Percentiles rank a stretch among this genome's conserved stretches.
phyloP scores from a whole-genome alignment of 2,888 invertebrate genomes.

The Nycteola revayana region DNA sequence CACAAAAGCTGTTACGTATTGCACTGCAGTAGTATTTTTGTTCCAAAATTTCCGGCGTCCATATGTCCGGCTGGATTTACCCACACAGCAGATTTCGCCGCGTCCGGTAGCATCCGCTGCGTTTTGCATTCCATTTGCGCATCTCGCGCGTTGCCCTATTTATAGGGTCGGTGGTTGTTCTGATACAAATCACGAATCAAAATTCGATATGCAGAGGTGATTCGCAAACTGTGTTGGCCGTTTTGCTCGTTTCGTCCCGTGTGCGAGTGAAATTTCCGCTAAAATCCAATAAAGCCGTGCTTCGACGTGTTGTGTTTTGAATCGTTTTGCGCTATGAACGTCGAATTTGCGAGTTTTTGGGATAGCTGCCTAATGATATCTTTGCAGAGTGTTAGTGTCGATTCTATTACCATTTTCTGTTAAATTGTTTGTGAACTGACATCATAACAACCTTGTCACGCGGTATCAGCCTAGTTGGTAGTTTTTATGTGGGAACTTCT shows the following conservation, averaged over 20 bases:
- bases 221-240: constrained; percentile 56
- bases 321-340: constrained; percentile 27
- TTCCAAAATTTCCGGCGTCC: constrained; percentile 9
- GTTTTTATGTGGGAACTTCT: too few species aligned
- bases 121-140: constrained; percentile 57
- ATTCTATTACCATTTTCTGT: too few species aligned
- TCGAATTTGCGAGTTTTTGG: constrained; percentile 38
- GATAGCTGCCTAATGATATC: constrained; percentile 24
- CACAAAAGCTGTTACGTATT: constrained; percentile 14
- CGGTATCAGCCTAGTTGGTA: too few species aligned
- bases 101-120: constrained; percentile 39
- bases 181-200: constrained; percentile 68
- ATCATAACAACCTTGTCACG: too few species aligned
- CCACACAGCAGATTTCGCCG: constrained; percentile 17
- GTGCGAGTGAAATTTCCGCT: constrained; percentile 67
- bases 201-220: constrained; percentile 67
- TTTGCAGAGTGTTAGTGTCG: too few species aligned
- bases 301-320: constrained; percentile 38
- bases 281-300: constrained; percentile 71
- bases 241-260: constrained; percentile 51
- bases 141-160: constrained; percentile 46
- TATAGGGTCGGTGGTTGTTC: constrained; percentile 26
- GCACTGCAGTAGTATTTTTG: constrained; percentile 16
- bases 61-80: constrained; percentile 16
- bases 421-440: too few species aligned